Evolutionary conservation across 2,113 vertebrate species (phyloP).

Genomic region (Cisticola juncidis): DNA sequence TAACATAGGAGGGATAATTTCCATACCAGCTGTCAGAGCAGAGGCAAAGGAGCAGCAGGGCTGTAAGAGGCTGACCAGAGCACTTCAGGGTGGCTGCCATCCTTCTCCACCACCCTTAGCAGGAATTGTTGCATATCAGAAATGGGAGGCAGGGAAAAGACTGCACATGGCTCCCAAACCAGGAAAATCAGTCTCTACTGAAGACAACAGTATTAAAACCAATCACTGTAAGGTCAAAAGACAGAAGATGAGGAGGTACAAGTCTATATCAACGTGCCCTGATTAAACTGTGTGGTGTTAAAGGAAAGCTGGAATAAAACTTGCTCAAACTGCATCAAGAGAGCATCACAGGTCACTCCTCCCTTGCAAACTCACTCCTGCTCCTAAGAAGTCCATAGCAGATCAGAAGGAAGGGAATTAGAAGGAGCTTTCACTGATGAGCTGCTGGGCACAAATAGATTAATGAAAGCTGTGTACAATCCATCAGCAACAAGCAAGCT

Average conservation of each 20-base stretch:
- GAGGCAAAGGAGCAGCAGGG: background rate
- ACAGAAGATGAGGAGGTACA: background rate
- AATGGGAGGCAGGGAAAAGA: background rate
- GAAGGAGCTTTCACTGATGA: conserved; percentile 18
- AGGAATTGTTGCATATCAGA: background rate
- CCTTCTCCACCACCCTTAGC: background rate
- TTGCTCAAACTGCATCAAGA: background rate
- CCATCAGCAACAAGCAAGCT: background rate
- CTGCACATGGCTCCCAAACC: background rate
- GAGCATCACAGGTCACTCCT: background rate
- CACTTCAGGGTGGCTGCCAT: background rate
- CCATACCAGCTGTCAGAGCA: background rate
- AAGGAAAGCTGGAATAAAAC: background rate
- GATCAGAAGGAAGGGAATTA: conserved; percentile 12
- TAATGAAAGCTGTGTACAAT: background rate
- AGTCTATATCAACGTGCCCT: background rate
- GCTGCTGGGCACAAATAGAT: background rate
- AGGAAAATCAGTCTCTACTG: background rate
- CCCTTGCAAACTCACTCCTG: background rate
- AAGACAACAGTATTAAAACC: background rate
- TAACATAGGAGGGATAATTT: background rate
- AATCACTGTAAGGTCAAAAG: background rate
- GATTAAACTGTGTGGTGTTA: background rate
- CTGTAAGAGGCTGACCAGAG: background rate
- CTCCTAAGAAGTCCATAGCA: background rate